These are phyloP conservation scores for Xanthia icteritia DNA, from an alignment of 2,888 invertebrate species.

Conservation along the genomic window DNA sequence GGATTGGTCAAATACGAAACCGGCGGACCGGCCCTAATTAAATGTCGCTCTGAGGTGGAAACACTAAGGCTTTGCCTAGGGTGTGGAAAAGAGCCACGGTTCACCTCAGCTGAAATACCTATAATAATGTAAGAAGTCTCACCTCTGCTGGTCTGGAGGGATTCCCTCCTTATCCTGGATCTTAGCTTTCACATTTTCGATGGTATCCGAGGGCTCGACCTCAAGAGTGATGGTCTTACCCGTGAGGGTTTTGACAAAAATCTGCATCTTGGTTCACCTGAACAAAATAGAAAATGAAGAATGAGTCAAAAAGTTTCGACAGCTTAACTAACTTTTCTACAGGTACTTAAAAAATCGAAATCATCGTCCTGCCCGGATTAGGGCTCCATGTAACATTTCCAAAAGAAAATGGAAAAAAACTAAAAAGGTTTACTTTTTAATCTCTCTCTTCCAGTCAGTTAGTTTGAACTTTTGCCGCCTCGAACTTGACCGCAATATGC, in stretches of 20 bases:
- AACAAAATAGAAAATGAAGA: slow-evolving; percentile 12
- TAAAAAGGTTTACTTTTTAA: background rate
- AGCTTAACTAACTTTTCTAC: background rate
- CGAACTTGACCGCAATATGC: slow-evolving; percentile 19
- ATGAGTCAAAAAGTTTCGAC: background rate
- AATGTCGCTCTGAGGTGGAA: background rate
- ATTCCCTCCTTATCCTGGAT: slow-evolving; percentile 98
- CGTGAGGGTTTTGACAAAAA: slow-evolving; percentile 98
- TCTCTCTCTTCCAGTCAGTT: background rate
- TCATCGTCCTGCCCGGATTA: background rate
- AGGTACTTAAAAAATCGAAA: background rate
- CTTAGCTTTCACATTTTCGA: slow-evolving; percentile 98
- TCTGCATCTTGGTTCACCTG: slow-evolving; percentile 94
- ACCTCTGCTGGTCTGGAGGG: slow-evolving; percentile 95
- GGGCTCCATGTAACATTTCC: background rate
- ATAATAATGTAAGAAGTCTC: slow-evolving; percentile 27
- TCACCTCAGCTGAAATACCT: background rate
- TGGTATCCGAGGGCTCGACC: slow-evolving; percentile 97
- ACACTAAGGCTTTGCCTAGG: background rate
- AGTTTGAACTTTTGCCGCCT: background rate
- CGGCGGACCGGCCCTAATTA: background rate
- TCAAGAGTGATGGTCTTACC: slow-evolving; percentile 98
- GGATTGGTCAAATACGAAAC: background rate
- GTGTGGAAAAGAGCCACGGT: too few species aligned
- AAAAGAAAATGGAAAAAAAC: background rate